These are phyloP conservation scores for Siniperca obscura DNA, from an alignment of 2,797 vertebrate genomes.

Conservation along the genomic window DNA sequence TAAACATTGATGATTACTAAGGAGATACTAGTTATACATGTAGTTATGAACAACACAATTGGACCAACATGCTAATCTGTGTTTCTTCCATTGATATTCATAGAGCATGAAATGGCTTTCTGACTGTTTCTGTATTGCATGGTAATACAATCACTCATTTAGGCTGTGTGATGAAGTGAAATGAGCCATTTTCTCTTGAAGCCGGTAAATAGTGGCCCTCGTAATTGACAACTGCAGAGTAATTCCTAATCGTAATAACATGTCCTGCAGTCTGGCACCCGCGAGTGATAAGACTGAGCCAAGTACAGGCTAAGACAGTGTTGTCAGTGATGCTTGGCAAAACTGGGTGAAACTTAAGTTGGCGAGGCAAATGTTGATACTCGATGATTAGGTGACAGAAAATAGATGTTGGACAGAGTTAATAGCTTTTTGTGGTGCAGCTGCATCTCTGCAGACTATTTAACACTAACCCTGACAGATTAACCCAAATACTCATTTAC, in stretches of 20 bases:
- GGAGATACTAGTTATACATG: conserved; percentile 50
- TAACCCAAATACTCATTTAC: conserved; percentile 34
- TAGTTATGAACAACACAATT: conserved; percentile 65
- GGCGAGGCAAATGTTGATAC: conserved; percentile 28
- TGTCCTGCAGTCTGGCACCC: conserved; percentile 56
- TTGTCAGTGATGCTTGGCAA: conserved; percentile 9
- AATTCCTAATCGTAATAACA: conserved; percentile 78
- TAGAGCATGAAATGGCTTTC: conserved; percentile 71
- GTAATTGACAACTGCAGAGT: conserved; percentile 77
- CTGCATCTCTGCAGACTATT: conserved; percentile 28
- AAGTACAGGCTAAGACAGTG: conserved; percentile 14
- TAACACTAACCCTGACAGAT: conserved; percentile 28
- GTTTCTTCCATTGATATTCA: conserved; percentile 73
- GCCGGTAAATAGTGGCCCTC: conserved; percentile 76
- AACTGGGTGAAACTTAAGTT: conserved; percentile 25
- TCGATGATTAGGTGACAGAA: conserved; percentile 30
- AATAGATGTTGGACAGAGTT: conserved; percentile 40
- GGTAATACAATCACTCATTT: conserved; percentile 82
- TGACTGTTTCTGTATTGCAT: conserved; percentile 72
- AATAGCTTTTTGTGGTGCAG: conserved; percentile 46
- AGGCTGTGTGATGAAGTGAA: conserved; percentile 81
- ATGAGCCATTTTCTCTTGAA: conserved; percentile 82
- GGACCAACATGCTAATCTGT: conserved; percentile 65
- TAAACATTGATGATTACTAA: conserved; percentile 30
- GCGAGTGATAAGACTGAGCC: conserved; percentile 54